These are phyloP conservation scores for Scaptomyza parva DNA, from an alignment of 2,888 invertebrate genomes.

Conservation along the genomic window DNA sequence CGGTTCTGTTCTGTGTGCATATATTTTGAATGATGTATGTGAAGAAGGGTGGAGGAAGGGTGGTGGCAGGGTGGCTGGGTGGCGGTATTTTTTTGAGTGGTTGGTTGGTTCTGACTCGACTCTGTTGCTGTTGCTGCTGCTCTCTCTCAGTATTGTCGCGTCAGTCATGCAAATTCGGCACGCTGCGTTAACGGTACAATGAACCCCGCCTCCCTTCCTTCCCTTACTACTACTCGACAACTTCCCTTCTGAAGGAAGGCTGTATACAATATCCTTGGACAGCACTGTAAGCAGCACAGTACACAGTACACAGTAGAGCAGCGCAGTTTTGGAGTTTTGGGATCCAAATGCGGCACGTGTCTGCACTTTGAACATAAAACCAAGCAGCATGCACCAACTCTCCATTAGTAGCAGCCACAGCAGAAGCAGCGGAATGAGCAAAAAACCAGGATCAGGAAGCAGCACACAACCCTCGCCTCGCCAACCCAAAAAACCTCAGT, in stretches of 20 bases:
- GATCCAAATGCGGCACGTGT: constrained; percentile 71
- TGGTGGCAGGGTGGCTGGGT: constrained; percentile 37
- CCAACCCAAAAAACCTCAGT: not conserved
- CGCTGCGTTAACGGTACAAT: constrained; percentile 67
- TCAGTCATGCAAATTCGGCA: constrained; percentile 73
- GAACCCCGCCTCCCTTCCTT: constrained; percentile 38
- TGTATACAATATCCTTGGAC: constrained; percentile 54
- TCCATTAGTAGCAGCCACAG: constrained; percentile 58
- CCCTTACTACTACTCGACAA: no score
- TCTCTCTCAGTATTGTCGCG: not conserved
- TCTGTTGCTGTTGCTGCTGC: constrained; percentile 23
- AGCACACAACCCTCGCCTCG: not conserved
- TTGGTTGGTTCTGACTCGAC: constrained; percentile 5
- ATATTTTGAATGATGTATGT: constrained; percentile 76
- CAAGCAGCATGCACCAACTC: constrained; percentile 61
- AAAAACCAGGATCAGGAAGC: not conserved
- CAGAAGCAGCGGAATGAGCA: constrained; percentile 25
- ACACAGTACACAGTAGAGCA: no score
- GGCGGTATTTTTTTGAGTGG: constrained; percentile 19
- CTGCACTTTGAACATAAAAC: constrained; percentile 78
- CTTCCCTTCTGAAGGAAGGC: constrained; percentile 42
- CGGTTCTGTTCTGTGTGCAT: constrained; percentile 36
- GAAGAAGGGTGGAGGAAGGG: no score
- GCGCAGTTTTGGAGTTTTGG: not conserved
- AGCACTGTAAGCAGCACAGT: constrained; percentile 58